Evolutionary conservation across 2,797 vertebrate genomes (phyloP), one percentile per base, ranked within the genome.

Genomic region (Lerista edwardsae): DNA sequence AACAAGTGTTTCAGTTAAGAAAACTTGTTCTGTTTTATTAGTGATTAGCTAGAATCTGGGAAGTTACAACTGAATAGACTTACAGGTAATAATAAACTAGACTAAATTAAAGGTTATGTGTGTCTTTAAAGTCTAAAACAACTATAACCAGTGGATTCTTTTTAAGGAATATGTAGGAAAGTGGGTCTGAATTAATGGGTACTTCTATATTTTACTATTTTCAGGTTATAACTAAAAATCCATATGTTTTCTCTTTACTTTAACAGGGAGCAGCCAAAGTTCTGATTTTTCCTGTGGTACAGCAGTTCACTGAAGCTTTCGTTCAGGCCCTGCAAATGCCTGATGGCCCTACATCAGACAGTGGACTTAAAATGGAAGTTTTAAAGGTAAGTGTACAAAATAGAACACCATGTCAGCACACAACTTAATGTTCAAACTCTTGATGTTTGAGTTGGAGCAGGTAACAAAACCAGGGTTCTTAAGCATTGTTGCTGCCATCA

Each of bases 281-380:
- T 1, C 94, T 99, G 89, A 99, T 99, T 88, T 98, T 99, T 77
- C 98, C 99, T 0, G 98, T 99, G 94, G 98, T 99, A 88, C 98
- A 99, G 95, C 98, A 99, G 96, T 99, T 99, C 94, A 99, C 98
- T 0, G 98, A 98, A 92, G 98, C 98, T 1, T 99, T 99, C 91
- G 97, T 99, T 80, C 98, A 99, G 92, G 98, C 98, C 14, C 95
- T 99, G 67, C 98, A 99, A 93, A 98, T 99, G 95, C 98, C 98
- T 4, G 98, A 99, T 31, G 99, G 98, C 47, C 97, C 97, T 21
- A 97, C 98, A 0, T 99, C 98, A 0, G 98, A 99, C 91, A 99
- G 98, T 0, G 99, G 99, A 3, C 97, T 99, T 72, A 99, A 99
- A 94, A 99, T 99, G 99, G 99, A 99, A 76, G 98, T 99, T 77